phyloP scores from a whole-genome alignment of 53 echinoderm and acorn worm species.

The Antedon mediterranea region DNA sequence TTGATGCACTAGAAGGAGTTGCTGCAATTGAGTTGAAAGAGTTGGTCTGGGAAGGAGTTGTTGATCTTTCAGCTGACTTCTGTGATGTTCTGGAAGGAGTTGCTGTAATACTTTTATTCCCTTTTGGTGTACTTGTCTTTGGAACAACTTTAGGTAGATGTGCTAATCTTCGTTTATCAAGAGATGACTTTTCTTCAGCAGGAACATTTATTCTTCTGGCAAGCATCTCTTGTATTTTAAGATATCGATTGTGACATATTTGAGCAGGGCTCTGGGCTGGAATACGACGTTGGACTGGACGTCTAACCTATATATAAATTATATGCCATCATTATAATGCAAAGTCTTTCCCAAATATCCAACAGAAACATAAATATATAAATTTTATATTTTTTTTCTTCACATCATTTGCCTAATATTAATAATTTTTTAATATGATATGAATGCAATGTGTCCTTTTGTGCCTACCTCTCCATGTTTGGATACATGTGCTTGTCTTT shows the following conservation, averaged over 20 bases:
- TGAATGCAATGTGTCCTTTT: no score
- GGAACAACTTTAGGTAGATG: constrained; percentile 5
- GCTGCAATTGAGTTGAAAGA: not conserved
- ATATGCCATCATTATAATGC: no score
- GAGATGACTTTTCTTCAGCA: not conserved
- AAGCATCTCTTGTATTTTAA: constrained; percentile 25
- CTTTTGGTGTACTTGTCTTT: not conserved
- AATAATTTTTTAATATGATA: no score
- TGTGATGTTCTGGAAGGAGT: not conserved
- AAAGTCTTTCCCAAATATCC: no score
- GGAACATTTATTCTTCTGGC: not conserved
- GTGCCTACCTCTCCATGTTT: constrained; percentile 15
- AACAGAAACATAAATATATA: no score
- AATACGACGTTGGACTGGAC: constrained; percentile 26
- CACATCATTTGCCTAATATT: no score
- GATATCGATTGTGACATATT: constrained; percentile 68
- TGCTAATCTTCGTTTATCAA: constrained; percentile 20
- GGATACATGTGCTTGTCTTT: constrained; percentile 15
- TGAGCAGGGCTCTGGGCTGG: constrained; percentile 42
- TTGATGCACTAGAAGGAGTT: not conserved
- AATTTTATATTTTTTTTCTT: no score
- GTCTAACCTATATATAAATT: not conserved
- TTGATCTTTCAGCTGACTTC: not conserved
- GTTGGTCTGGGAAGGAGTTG: not conserved
- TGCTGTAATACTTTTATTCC: not conserved